A percentile compares a stretch with the other conserved stretches of the same genome.
phyloP scores from a whole-genome alignment of 2,888 invertebrate species.

The Chloromyia formosa region DNA sequence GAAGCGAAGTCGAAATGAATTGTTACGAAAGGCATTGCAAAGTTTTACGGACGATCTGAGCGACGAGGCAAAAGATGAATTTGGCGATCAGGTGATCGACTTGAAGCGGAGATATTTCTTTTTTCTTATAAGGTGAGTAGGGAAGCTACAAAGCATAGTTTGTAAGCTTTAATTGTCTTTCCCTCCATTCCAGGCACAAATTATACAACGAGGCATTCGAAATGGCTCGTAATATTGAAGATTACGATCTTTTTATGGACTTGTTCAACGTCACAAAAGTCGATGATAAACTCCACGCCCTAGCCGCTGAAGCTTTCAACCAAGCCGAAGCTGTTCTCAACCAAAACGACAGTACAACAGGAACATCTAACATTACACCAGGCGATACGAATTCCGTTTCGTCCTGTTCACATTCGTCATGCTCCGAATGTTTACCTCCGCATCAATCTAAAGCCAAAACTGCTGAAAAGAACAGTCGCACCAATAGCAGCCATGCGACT shows the following conservation, averaged over 20 bases:
- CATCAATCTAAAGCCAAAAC: conserved; percentile 61
- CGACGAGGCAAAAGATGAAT: conserved; percentile 75
- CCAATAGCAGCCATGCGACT: conserved; percentile 8
- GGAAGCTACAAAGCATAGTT: background rate
- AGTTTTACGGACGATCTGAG: conserved; percentile 78
- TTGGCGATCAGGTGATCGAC: conserved; percentile 80
- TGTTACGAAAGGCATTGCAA: conserved; percentile 81
- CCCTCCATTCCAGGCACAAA: conserved; percentile 67
- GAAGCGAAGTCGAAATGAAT: conserved; percentile 62
- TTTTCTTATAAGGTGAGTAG: conserved; percentile 79
- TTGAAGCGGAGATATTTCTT: conserved; percentile 89
- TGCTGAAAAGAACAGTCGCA: conserved; percentile 52
- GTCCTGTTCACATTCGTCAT: conserved; percentile 74
- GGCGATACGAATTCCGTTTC: conserved; percentile 64
- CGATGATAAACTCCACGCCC: conserved; percentile 67
- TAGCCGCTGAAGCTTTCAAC: conserved; percentile 75
- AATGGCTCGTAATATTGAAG: conserved; percentile 84
- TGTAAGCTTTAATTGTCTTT: no score
- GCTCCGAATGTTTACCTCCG: conserved; percentile 68
- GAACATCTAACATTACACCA: conserved; percentile 56
- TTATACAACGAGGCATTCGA: conserved; percentile 84
- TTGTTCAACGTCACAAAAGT: conserved; percentile 77
- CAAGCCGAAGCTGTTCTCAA: conserved; percentile 68
- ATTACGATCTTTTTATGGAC: conserved; percentile 88
- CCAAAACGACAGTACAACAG: conserved; percentile 57